These are phyloP conservation scores for Tympanuchus pallidicinctus DNA, from an alignment of 2,113 vertebrate species.

Conservation along the genomic window DNA sequence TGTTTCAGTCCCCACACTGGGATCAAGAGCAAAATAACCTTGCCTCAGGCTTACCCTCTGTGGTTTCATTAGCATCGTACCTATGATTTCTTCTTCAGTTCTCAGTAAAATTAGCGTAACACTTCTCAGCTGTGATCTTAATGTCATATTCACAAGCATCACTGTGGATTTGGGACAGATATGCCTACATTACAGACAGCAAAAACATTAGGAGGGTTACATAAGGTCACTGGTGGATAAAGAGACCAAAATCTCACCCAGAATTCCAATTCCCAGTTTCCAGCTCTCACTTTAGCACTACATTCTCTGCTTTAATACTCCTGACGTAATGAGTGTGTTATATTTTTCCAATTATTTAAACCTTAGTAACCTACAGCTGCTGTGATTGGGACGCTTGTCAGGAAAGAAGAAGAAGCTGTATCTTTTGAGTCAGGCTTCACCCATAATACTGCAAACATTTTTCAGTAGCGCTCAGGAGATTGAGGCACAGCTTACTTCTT, in stretches of 20 bases:
- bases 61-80: not conserved
- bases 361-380: slow-evolving; percentile 11
- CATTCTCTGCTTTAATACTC: not conserved
- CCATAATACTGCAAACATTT: not conserved
- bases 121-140: not conserved
- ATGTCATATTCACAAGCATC: not conserved
- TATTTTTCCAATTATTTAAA: slow-evolving; percentile 21
- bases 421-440: not conserved
- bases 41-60: not conserved
- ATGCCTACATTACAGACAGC: not conserved
- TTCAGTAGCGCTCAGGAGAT: slow-evolving; percentile 30
- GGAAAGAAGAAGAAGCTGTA: slow-evolving; percentile 29
- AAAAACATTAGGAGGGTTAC: not conserved
- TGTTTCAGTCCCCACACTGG: not conserved
- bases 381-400: slow-evolving; percentile 17
- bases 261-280: not conserved
- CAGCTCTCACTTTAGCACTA: not conserved
- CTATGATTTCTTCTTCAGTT: not conserved
- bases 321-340: accelerated
- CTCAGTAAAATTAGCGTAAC: not conserved
- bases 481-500: slow-evolving; percentile 28
- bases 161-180: not conserved
- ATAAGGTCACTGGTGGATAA: not conserved
- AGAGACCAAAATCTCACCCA: accelerated
- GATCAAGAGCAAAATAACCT: not conserved